Conservation (phyloP, 1,140 invertebrate species). For the Drosophila parvula region DNA sequence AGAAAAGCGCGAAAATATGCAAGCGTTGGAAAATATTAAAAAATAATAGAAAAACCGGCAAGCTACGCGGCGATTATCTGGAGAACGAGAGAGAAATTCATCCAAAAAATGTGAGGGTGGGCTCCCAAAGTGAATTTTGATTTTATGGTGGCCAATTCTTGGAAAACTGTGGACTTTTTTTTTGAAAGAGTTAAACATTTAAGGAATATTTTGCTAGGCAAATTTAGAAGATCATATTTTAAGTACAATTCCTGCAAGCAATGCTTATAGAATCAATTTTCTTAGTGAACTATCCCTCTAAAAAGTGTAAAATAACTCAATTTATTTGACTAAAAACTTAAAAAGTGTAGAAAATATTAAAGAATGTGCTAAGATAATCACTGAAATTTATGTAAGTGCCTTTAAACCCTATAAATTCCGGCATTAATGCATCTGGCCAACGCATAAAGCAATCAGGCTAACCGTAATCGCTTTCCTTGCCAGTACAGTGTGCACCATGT, state of each 20-base stretch:
- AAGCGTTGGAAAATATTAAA: constrained; percentile 65
- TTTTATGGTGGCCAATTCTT: neutral
- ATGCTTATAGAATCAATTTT: neutral
- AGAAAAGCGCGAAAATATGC: constrained; percentile 66
- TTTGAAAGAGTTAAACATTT: neutral
- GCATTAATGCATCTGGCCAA: constrained; percentile 3
- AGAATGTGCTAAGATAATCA: neutral
- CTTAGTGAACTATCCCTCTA: no score
- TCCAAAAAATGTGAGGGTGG: neutral
- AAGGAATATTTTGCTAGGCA: neutral
- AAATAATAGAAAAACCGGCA: constrained; percentile 59
- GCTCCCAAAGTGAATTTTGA: constrained; percentile 19
- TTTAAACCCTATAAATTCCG: neutral
- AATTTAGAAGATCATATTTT: no score
- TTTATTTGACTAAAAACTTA: neutral
- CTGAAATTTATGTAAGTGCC: neutral
- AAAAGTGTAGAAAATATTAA: neutral
- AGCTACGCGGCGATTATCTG: constrained; percentile 30
- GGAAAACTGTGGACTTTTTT: neutral
- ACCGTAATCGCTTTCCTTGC: constrained; percentile 37
- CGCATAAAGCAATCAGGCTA: constrained; percentile 53
- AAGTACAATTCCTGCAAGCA: neutral
- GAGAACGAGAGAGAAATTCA: neutral
- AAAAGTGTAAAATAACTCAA: neutral
- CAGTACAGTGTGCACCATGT: constrained; percentile 13